Evolutionary conservation across 2,888 invertebrate species (phyloP).

Genomic region (Drosophila maculinotata): DNA sequence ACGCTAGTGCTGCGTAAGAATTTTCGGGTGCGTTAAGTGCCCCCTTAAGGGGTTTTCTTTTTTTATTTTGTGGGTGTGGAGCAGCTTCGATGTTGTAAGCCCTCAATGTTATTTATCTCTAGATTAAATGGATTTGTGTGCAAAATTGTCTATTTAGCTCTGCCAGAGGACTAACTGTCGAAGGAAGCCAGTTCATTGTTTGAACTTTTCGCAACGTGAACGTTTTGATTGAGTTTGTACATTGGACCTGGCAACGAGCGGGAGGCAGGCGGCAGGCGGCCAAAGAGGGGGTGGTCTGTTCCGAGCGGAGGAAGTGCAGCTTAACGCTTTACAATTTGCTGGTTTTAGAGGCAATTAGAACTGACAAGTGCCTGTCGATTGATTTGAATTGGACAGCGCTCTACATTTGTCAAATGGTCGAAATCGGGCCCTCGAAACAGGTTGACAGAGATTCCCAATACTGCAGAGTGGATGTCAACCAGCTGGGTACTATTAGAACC

Average conservation of each 20-base stretch:
- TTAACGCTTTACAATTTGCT: slow-evolving; percentile 58
- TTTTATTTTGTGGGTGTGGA: too few species aligned
- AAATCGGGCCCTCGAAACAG: slow-evolving; percentile 11
- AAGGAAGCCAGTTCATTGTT: slow-evolving; percentile 67
- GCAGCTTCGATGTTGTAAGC: slow-evolving; percentile 40
- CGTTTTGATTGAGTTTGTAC: slow-evolving; percentile 69
- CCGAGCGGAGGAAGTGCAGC: slow-evolving; percentile 42
- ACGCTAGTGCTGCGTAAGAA: slow-evolving; percentile 74
- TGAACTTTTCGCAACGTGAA: slow-evolving; percentile 69
- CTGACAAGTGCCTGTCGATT: slow-evolving; percentile 71
- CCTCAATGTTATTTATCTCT: slow-evolving; percentile 79
- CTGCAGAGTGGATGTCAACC: slow-evolving; percentile 52
- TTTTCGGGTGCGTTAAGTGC: slow-evolving; percentile 78
- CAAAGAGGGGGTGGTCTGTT: neutral
- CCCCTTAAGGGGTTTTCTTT: slow-evolving; percentile 36
- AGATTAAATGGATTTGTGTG: slow-evolving; percentile 82
- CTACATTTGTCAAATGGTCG: slow-evolving; percentile 48
- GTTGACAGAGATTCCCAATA: slow-evolving; percentile 17
- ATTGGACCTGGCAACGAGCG: slow-evolving; percentile 1
- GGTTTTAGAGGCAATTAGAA: slow-evolving; percentile 75
- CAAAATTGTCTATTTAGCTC: slow-evolving; percentile 80
- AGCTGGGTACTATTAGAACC: slow-evolving; percentile 12
- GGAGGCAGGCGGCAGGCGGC: too few species aligned
- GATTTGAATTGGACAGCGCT: slow-evolving; percentile 48
- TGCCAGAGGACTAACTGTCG: slow-evolving; percentile 5